A percentile compares a stretch with the other conserved stretches of the same genome.
Evolutionary conservation across 2,797 vertebrate species (phyloP).

Genomic region (Danio tinwini): DNA sequence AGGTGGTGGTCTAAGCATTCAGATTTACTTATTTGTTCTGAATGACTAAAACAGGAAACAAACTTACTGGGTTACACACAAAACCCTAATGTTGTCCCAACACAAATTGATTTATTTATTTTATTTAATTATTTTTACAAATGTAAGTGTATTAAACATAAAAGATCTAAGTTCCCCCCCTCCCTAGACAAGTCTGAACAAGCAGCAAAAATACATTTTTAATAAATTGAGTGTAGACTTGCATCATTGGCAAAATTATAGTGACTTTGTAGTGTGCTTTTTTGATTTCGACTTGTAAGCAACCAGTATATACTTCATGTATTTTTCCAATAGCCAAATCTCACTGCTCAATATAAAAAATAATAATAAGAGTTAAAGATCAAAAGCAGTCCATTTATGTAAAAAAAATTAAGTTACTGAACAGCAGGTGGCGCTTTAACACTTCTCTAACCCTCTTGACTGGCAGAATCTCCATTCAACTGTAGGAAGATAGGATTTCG

Average conservation of each 20-base stretch:
- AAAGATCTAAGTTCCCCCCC: too few species aligned
- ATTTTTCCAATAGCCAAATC: background rate
- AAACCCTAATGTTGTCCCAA: too few species aligned
- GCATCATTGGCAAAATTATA: background rate
- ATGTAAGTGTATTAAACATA: too few species aligned
- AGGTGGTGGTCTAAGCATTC: background rate
- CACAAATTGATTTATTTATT: too few species aligned
- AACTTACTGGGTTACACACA: too few species aligned
- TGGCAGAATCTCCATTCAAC: background rate
- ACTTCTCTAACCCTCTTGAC: background rate
- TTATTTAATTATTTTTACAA: too few species aligned
- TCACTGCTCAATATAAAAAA: too few species aligned
- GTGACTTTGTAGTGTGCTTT: background rate
- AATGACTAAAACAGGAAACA: background rate
- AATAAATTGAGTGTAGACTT: background rate
- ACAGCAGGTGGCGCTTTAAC: conserved; percentile 39
- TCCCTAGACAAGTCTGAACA: too few species aligned
- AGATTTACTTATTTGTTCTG: background rate
- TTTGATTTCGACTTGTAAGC: background rate
- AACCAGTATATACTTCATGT: too few species aligned
- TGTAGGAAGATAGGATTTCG: background rate
- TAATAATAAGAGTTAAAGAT: too few species aligned
- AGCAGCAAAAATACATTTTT: too few species aligned
- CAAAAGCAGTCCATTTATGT: background rate
- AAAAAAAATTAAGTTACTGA: background rate